phyloP scores from a whole-genome alignment of 1,140 invertebrate species.

The Cydia strobilella region DNA sequence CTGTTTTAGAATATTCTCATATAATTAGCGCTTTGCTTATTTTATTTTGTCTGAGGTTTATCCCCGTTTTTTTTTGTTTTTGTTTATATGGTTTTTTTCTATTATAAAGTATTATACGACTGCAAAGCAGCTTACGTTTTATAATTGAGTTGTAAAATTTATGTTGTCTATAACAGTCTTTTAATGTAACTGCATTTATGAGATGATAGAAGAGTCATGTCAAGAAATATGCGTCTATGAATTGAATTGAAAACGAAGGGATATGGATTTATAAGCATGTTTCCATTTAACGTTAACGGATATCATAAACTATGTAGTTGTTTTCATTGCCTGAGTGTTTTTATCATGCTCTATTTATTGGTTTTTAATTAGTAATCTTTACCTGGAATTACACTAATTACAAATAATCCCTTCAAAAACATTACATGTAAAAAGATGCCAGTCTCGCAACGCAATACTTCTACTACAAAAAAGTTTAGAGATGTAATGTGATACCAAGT shows the following conservation, averaged over 20 bases:
- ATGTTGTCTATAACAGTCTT: neutral
- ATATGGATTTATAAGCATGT: neutral
- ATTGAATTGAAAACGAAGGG: no score
- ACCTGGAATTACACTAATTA: no score
- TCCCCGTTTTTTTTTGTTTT: neutral
- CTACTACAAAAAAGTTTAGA: no score
- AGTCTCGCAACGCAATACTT: no score
- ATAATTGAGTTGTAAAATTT: neutral
- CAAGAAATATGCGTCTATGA: neutral
- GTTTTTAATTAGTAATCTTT: no score
- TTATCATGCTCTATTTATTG: no score
- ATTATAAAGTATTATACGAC: neutral
- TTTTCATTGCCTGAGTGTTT: no score
- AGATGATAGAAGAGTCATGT: neutral
- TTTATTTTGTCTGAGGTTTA: slow-evolving; percentile 3
- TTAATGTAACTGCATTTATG: neutral
- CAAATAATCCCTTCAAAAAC: no score
- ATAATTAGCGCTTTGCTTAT: neutral
- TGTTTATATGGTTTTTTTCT: neutral
- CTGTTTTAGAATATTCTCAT: neutral
- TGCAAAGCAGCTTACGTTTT: neutral
- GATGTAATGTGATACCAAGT: no score
- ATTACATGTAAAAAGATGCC: no score
- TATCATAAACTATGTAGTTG: neutral
- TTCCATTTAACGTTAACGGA: neutral